Conservation (phyloP, 2,113 vertebrate species). For the Regulus satrapa region DNA sequence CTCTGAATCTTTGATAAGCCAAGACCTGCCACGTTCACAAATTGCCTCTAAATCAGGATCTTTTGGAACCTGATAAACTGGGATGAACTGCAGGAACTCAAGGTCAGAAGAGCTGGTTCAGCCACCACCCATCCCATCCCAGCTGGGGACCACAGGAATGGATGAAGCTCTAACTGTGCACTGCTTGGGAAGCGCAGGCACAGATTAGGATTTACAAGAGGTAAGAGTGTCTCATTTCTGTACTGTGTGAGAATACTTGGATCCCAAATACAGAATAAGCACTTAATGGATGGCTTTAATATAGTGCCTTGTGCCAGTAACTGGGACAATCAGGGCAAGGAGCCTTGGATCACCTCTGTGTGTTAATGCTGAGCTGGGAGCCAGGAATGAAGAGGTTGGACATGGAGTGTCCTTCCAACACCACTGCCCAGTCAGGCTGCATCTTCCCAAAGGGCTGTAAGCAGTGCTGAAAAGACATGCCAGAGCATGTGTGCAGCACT, state of each 20-base stretch:
- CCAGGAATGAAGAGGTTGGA: background rate
- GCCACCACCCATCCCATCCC: background rate
- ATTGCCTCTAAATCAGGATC: background rate
- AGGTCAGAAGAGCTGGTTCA: background rate
- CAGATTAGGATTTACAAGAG: background rate
- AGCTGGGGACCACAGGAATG: background rate
- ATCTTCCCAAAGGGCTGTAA: background rate
- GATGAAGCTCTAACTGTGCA: background rate
- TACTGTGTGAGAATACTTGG: background rate
- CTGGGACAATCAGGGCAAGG: background rate
- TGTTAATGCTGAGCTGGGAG: background rate
- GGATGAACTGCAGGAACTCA: background rate
- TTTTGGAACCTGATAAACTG: background rate
- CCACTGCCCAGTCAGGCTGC: background rate
- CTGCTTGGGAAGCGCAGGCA: background rate
- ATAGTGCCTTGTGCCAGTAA: background rate
- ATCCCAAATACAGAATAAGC: background rate
- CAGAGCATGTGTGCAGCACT: rapidly evolving
- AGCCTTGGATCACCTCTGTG: background rate
- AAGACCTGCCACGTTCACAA: background rate
- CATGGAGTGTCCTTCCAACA: background rate
- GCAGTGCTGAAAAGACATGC: background rate
- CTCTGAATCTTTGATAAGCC: background rate
- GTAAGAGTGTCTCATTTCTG: background rate
- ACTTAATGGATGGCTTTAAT: background rate